Conservation (phyloP, 2,797 vertebrate genomes). For the Sebastes taczanowskii region DNA sequence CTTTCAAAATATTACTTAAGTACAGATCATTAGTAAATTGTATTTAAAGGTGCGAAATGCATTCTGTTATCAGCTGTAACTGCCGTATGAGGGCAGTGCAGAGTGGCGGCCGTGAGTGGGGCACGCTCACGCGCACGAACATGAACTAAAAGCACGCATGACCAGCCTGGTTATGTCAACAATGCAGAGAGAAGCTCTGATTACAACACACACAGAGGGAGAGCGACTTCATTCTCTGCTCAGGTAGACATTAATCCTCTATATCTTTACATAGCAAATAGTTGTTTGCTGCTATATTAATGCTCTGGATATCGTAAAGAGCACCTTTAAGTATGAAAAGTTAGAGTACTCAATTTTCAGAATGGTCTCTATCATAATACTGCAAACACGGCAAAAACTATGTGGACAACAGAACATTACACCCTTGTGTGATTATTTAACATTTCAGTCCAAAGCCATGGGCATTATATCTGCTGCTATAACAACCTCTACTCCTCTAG, state of each 20-base stretch:
- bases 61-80: no score
- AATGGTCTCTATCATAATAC: not conserved
- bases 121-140: accelerated
- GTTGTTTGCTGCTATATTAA: no score
- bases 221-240: no score
- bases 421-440: not conserved
- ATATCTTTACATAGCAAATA: no score
- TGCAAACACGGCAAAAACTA: not conserved
- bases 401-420: not conserved
- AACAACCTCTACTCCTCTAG: not conserved
- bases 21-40: not conserved
- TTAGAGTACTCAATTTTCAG: not conserved
- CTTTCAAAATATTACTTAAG: not conserved
- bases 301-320: no score
- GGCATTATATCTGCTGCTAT: not conserved
- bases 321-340: not conserved
- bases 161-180: no score
- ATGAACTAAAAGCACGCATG: no score
- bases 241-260: no score
- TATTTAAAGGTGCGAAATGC: no score
- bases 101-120: no score
- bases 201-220: no score
- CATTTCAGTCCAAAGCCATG: not conserved
- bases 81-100: accelerated
- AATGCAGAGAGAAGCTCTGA: no score